Conservation (phyloP, 2,797 vertebrate genomes). For the Melanotaenia parkinsoni region DNA sequence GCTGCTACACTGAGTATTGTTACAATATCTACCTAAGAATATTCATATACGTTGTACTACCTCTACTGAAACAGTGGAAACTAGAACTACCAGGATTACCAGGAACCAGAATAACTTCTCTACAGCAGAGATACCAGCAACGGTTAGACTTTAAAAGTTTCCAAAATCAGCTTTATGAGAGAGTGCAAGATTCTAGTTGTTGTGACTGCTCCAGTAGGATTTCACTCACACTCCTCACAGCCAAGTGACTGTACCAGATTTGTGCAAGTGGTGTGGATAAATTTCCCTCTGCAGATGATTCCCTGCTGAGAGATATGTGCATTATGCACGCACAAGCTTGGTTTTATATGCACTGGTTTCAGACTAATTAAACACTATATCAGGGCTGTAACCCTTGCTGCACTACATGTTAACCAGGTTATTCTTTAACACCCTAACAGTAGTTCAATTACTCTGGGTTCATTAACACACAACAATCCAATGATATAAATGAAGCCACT, state of each 20-base stretch:
- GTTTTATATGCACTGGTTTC: neutral
- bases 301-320: neutral
- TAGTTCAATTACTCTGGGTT: slow-evolving; percentile 28
- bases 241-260: neutral
- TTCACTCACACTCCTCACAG: neutral
- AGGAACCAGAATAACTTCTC: neutral
- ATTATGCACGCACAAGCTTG: neutral
- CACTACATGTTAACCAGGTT: slow-evolving; percentile 20
- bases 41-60: neutral
- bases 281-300: neutral
- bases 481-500: slow-evolving; percentile 60
- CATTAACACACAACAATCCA: slow-evolving; percentile 45
- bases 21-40: neutral
- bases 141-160: neutral
- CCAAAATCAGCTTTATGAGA: neutral
- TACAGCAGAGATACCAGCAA: neutral
- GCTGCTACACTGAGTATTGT: neutral
- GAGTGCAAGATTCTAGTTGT: neutral
- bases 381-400: neutral
- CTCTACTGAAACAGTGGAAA: neutral
- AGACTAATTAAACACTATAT: slow-evolving; percentile 22
- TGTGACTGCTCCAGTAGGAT: neutral
- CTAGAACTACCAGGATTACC: neutral
- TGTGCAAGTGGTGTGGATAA: neutral
- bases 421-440: slow-evolving; percentile 22